Percentiles rank a stretch among this genome's conserved stretches.
Evolutionary conservation across 2,113 vertebrate species (phyloP).

Genomic region (Marmota flaviventris): DNA sequence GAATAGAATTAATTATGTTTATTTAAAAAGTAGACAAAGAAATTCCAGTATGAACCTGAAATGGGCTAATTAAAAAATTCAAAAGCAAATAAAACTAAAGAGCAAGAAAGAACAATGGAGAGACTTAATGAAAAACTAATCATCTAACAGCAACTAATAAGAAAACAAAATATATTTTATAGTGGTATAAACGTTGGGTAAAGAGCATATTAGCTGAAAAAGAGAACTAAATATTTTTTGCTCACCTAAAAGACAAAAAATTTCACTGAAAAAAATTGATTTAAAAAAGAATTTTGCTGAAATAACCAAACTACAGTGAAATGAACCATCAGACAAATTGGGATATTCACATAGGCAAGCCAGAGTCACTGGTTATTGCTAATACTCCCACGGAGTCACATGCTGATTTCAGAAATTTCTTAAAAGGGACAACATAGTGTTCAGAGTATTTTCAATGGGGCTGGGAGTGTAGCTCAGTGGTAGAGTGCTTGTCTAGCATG

Average conservation of each 20-base stretch:
- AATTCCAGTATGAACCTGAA: background rate
- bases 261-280: background rate
- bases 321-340: background rate
- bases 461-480: too few relatives aligned
- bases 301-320: background rate
- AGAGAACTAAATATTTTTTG: background rate
- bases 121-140: background rate
- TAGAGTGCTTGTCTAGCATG: too few relatives aligned
- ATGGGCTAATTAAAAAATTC: background rate
- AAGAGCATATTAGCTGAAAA: background rate
- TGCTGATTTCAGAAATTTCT: background rate
- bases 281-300: background rate
- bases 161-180: background rate
- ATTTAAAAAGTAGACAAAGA: background rate
- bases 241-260: background rate
- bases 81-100: constrained; percentile 14
- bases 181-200: background rate
- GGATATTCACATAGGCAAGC: background rate
- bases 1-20: background rate
- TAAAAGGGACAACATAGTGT: background rate
- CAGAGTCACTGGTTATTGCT: too few relatives aligned
- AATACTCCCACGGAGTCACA: background rate
- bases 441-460: constrained; percentile 33
- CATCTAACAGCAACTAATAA: constrained; percentile 17
- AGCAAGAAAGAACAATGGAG: background rate